Conservation (phyloP, 2,113 vertebrate genomes). For the Callopanchax toddi region DNA sequence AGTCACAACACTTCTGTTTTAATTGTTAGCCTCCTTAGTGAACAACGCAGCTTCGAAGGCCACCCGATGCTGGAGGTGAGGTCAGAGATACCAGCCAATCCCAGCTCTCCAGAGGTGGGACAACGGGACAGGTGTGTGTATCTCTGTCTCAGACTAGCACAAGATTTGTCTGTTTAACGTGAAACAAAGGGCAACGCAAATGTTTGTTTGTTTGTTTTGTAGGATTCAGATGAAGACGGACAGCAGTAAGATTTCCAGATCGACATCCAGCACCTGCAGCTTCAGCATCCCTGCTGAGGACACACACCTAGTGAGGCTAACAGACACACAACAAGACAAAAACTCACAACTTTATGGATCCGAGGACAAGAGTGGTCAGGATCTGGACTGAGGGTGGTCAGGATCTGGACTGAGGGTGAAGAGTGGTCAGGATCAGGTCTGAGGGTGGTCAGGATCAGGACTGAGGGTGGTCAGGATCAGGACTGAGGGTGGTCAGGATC, state of each 20-base stretch:
- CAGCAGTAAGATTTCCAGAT: constrained; percentile 85
- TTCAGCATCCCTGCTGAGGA: constrained; percentile 88
- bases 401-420: no score
- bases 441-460: no score
- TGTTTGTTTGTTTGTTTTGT: constrained; percentile 2
- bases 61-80: constrained; percentile 87
- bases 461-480: no score
- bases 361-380: no score
- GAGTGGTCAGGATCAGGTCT: no score
- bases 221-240: constrained; percentile 88
- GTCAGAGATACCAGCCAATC: constrained; percentile 90
- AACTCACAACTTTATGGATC: no score
- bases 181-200: background rate
- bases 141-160: background rate
- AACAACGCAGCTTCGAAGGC: constrained; percentile 86
- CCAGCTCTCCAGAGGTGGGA: constrained; percentile 93
- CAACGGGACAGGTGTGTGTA: constrained; percentile 82
- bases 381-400: no score
- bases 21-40: constrained; percentile 77
- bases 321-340: no score
- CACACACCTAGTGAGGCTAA: constrained; percentile 82
- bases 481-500: no score
- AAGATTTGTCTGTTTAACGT: background rate
- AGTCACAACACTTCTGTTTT: accelerated
- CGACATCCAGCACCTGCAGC: constrained; percentile 92